Evolutionary conservation across 2,797 vertebrate genomes (phyloP), one percentile per base, ranked within the genome.

Genomic region (Oryzias dopingdopingensis): DNA sequence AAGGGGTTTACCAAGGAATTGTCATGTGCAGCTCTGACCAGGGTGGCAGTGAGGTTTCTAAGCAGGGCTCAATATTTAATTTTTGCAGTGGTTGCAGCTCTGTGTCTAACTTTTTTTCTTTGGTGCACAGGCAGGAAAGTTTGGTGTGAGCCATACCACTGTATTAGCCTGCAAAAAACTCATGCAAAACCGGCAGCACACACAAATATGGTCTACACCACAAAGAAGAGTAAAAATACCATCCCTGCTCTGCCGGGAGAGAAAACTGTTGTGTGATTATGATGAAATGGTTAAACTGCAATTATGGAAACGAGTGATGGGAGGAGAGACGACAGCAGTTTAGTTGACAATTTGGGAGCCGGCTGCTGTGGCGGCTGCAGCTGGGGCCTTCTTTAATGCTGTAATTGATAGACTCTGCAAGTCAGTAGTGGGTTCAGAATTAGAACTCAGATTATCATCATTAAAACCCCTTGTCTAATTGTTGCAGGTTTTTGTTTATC

Each of bases 331-430:
- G 91, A 90, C 93, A 93, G 93, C 90, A 90, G 91, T 92, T 94
- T 92, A 92, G 92, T 88, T 74, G 68, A 89, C 92, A 93, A 92
- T 94, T 94, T 91, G 89, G 83, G 76, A 87, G 89, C 90, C 89
- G 93, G 89, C 88, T 53, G 76, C 66, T 51, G 72, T 52, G 70
- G 72, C 73, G 90, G 89, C 91, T 94, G 92, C 91, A 94, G 90
- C 93, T 93, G 90, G 89, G 91, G 83, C 84, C 89, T 81, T 85
- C 79, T 92, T 88, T 95, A 94, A 94, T 89, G 75, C 82, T 79
- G 56, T 95, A 96, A 95, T 94, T 96, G 94, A 95, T 95, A 91
- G 93, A 93, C 83, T 89, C 87, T 94, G 92, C 91, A 93, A 93
- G 91, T 94, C 92, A 91, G 91, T 89, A 93, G 90, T 92, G 93